Conservation (phyloP, 2,797 vertebrate species). For the Sarcoramphus papa region DNA sequence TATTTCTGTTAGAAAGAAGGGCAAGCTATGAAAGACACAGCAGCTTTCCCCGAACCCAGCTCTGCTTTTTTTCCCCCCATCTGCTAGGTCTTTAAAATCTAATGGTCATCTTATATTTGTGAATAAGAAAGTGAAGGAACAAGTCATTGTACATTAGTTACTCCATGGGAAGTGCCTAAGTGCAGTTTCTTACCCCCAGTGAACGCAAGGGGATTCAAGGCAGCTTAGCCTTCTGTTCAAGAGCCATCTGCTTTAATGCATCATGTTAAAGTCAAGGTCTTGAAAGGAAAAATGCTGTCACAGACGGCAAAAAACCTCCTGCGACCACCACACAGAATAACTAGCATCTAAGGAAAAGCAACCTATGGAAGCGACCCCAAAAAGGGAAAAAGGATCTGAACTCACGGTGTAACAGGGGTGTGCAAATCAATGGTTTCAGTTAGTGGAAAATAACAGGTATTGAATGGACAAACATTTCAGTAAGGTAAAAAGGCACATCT, state of each 20-base stretch:
- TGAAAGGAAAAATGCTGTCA: constrained; percentile 19
- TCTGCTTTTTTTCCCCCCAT: background rate
- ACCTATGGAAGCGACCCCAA: background rate
- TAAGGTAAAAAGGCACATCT: background rate
- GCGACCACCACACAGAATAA: background rate
- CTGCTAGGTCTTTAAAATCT: constrained; percentile 42
- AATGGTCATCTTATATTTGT: constrained; percentile 36
- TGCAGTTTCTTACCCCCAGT: constrained; percentile 16
- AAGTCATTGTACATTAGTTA: constrained; percentile 56
- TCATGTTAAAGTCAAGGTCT: constrained; percentile 33
- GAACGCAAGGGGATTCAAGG: background rate
- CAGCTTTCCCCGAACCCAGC: background rate
- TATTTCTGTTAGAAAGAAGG: background rate
- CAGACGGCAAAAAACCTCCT: background rate
- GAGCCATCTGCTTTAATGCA: constrained; percentile 53
- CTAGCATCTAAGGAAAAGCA: background rate
- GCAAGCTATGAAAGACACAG: background rate
- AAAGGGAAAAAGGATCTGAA: background rate
- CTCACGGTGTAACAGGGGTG: background rate
- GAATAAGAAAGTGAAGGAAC: constrained; percentile 19
- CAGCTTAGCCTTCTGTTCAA: constrained; percentile 52
- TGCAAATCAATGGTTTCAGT: background rate
- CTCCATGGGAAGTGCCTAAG: constrained; percentile 47
- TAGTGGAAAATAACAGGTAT: background rate
- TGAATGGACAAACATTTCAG: background rate